Conservation (phyloP, 2,888 invertebrate species). For the Notodromas monacha region DNA sequence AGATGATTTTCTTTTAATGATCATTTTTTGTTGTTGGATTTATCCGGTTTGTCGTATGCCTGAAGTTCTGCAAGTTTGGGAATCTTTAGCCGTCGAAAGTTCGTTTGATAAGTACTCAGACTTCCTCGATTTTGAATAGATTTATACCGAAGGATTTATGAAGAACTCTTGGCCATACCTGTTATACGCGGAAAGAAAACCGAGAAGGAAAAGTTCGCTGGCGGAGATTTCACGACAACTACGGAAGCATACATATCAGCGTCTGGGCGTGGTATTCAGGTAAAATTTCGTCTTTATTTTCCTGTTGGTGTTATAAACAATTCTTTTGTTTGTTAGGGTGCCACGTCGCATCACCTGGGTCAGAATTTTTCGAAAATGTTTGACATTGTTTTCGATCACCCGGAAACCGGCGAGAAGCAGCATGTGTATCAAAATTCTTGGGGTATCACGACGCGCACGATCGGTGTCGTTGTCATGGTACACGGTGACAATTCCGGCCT, state of each 20-base stretch:
- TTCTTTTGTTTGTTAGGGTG: conserved; percentile 26
- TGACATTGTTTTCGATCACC: conserved; percentile 75
- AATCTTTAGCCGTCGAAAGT: too few species aligned
- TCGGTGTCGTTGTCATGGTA: conserved; percentile 29
- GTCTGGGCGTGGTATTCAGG: conserved; percentile 70
- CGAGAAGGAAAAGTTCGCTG: conserved; percentile 96
- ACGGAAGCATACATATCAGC: conserved; percentile 82
- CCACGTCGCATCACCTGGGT: conserved; percentile 88
- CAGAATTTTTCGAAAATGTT: conserved; percentile 99
- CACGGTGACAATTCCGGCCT: conserved; percentile 90
- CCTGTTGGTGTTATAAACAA: too few species aligned
- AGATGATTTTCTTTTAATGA: too few species aligned
- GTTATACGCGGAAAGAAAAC: conserved; percentile 85
- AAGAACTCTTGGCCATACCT: conserved; percentile 63
- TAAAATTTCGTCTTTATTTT: conserved; percentile 12
- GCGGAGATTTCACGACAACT: conserved; percentile 83
- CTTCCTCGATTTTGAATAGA: too few species aligned
- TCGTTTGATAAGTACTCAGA: too few species aligned
- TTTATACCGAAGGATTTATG: conserved; percentile 63
- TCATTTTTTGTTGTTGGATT: too few species aligned
- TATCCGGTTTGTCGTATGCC: too few species aligned
- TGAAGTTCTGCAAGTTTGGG: background rate
- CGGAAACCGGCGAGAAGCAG: conserved; percentile 40
- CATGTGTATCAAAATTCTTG: conserved; percentile 87
- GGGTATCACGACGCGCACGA: conserved; percentile 65